phyloP scores from a whole-genome alignment of 2,888 invertebrate species.

The Eurytoma californica region DNA sequence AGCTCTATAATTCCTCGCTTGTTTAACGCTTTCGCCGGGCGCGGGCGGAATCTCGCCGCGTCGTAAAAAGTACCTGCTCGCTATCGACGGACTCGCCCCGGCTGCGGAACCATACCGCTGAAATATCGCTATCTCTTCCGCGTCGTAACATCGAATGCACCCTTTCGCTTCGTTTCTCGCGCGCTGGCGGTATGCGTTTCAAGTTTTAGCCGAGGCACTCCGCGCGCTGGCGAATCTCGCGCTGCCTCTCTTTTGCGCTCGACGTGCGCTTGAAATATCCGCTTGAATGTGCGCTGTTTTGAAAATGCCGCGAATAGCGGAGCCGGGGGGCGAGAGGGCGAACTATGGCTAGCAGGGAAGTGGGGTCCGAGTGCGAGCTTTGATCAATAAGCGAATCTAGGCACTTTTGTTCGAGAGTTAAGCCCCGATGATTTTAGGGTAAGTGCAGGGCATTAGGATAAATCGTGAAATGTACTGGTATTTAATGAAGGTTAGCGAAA shows the following conservation, averaged over 20 bases:
- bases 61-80: constrained; percentile 4
- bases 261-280: constrained; percentile 53
- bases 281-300: constrained; percentile 54
- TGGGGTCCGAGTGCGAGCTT: constrained; percentile 23
- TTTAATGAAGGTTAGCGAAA: background rate
- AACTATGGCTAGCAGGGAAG: background rate
- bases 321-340: background rate
- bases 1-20: constrained; percentile 9
- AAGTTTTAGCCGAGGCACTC: constrained; percentile 23
- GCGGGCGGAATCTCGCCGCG: background rate
- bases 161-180: constrained; percentile 3
- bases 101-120: background rate
- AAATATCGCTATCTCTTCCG: constrained; percentile 43
- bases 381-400: constrained; percentile 51
- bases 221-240: background rate
- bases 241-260: constrained; percentile 4
- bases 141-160: constrained; percentile 17
- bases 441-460: too few species aligned
- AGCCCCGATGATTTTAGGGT: constrained; percentile 5
- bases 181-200: constrained; percentile 48
- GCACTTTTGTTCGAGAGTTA: constrained; percentile 29
- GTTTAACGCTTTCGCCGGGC: background rate
- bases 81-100: background rate
- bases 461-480: background rate
- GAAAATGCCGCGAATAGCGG: constrained; percentile 24